Evolutionary conservation across 2,113 vertebrate species (phyloP).

Genomic region (Alectura lathami): DNA sequence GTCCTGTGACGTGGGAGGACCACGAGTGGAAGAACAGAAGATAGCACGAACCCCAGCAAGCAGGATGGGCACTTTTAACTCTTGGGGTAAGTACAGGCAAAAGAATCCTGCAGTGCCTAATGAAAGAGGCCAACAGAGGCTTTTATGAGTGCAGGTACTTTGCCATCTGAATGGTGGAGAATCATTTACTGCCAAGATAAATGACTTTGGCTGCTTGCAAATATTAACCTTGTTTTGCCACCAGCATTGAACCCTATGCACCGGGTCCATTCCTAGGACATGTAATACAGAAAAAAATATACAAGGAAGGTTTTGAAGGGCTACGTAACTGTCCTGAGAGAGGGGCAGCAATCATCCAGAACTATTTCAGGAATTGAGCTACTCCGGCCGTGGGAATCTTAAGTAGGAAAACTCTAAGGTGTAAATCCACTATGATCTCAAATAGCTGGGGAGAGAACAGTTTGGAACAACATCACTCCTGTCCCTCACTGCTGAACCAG

Average conservation of each 20-base stretch:
- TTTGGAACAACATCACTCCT: background rate
- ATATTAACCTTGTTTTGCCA: background rate
- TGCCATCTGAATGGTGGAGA: background rate
- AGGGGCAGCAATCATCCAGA: background rate
- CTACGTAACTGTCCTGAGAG: background rate
- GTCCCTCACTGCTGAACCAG: background rate
- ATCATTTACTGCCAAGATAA: background rate
- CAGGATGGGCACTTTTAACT: background rate
- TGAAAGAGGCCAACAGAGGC: fast-evolving
- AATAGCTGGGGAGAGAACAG: background rate
- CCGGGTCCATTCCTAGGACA: background rate
- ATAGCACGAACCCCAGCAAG: background rate
- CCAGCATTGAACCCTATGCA: background rate
- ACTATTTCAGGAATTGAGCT: background rate
- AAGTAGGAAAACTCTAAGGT: background rate
- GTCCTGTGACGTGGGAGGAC: background rate
- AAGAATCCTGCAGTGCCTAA: background rate
- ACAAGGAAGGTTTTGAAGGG: background rate
- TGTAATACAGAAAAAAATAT: background rate
- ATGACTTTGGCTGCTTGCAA: background rate
- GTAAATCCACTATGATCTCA: background rate
- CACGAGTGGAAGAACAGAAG: background rate
- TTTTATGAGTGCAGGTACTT: background rate
- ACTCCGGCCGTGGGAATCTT: background rate
- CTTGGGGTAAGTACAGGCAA: background rate